Percentiles rank a stretch among this genome's conserved stretches.
These are phyloP conservation scores for Sylvia atricapilla DNA, from an alignment of 2,113 vertebrate genomes.

Conservation along the genomic window DNA sequence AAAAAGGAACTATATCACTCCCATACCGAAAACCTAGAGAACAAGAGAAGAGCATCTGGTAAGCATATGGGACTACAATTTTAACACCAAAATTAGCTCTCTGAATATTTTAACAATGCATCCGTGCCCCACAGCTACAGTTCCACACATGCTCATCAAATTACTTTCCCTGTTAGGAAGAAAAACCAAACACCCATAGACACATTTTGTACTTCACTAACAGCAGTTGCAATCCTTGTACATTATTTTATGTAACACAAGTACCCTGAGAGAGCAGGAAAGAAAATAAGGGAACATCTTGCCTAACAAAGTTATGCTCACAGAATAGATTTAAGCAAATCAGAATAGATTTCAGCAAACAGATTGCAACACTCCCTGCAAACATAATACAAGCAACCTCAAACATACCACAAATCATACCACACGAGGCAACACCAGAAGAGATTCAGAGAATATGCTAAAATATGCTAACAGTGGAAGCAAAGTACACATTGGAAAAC, in stretches of 20 bases:
- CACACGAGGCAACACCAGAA: background rate
- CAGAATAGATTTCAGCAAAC: conserved; percentile 15
- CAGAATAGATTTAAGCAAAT: conserved; percentile 28
- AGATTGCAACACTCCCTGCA: conserved; percentile 16
- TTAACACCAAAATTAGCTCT: conserved; percentile 24
- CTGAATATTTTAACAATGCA: conserved; percentile 55
- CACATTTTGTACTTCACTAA: background rate
- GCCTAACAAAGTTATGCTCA: background rate
- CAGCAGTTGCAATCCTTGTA: conserved; percentile 19
- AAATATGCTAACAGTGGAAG: background rate
- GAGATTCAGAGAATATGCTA: conserved; percentile 24
- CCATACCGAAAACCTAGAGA: conserved; percentile 90
- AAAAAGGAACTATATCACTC: conserved; percentile 95
- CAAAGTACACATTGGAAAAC: background rate
- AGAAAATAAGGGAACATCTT: conserved; percentile 19
- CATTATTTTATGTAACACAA: conserved; percentile 1
- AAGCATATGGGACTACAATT: conserved; percentile 50
- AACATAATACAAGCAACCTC: conserved; percentile 25
- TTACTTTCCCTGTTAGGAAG: conserved; percentile 43
- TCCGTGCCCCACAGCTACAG: background rate
- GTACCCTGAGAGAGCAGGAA: conserved; percentile 15
- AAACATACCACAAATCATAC: background rate
- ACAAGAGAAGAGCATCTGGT: conserved; percentile 56
- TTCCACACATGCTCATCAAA: conserved; percentile 23
- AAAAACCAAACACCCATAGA: background rate